Base-by-base conservation (phyloP, 2,888 invertebrate genomes). In the Papilio demoleus region DNA sequence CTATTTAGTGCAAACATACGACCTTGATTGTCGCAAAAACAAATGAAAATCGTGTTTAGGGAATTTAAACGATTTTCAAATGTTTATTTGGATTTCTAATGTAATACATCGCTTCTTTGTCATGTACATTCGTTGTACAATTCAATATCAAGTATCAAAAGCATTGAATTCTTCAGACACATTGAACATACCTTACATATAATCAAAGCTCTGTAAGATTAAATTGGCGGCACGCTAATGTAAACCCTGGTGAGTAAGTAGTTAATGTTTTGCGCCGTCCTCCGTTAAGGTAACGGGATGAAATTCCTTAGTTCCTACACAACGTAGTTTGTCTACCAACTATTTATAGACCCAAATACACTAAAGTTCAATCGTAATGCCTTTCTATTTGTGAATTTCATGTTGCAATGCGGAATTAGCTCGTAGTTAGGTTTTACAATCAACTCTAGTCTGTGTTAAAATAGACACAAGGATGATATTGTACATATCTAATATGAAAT, bases 261-360 rank as follows among this genome's bases (percentile, higher is more conserved):
- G 74, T 77, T 72, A 77, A 75, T 76, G 67, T n/a, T 68, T 65
- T 68, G 75, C 70, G 69, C 72, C 70, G 72, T 65, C n/a, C 70
- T 70, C 79, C 78, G 79, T 77, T 80, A 78, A 70, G 70, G 74
- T 79, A 81, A 81, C 81, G 81, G 81, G 76, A 78, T 73, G 74
- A 73, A 73, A 79, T 80, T 75, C 80, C 79, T 70, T 11, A 56
- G 47, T 53, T 45, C 63, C 40, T 50, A 50, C 24, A 19, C 14
- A 24, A 45, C 58, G 38, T 14, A 42, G 60, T 36, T 27, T 59
- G 24, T 24, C 45, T n/a, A 34, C 4, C 8, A 12, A 22, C 31
- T 42, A 65, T 65, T 65, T 64, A 53, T 53, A 9, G n/a, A 24
- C n/a, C 19, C 14, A 63, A 47, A 50, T 63, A 36, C 22, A 59